Evolutionary conservation across 2,888 invertebrate genomes (phyloP), one percentile per base, ranked within the genome.

Genomic region (Strigamia maritima): DNA sequence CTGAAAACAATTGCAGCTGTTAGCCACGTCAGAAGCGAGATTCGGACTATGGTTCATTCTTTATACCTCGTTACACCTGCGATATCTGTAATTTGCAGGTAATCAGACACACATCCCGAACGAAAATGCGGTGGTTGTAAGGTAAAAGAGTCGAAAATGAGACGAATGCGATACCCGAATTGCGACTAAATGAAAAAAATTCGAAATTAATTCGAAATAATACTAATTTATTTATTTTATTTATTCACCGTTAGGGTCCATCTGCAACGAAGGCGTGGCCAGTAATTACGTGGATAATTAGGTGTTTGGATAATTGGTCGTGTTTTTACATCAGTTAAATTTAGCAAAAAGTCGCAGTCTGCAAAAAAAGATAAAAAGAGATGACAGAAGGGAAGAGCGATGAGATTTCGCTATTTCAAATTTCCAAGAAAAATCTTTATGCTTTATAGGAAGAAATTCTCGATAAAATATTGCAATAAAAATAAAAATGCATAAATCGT

Each of bases 131-230:
- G 78, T n/a, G 78, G 78, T 65, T 78, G 78, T 10, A 78, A 40
- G 14, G 65, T 65, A 16, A 78, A 78, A 65, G 60, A n/a, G 38
- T 78, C 65, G 31, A 78, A 54, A 26, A 31, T 28, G 7, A 78
- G 24, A 28, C 78, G 60, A 65, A 78, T 65, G 8, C 78, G 78
- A 24, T 65, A 38, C 31, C 78, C 78, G 28, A 78, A 78, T 65
- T 31, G 26, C 19, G 78, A 28, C 78, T 78, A 49, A 77, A 19
- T 22, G 16, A 24, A 19, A 70, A 6, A 28, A 26, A 6, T 16
- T 8, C 7, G 31, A 40, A 31, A 1, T 28, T n/a, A n/a, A n/a
- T n/a, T n/a, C n/a, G 74, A 19, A 24, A 19, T 35, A 35, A 35
- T 22, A 28, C n/a, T n/a, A 16, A 12, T 19, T 28, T 38, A 28